These are phyloP conservation scores for Lobophora halterata DNA, from an alignment of 2,888 invertebrate genomes.

Conservation along the genomic window DNA sequence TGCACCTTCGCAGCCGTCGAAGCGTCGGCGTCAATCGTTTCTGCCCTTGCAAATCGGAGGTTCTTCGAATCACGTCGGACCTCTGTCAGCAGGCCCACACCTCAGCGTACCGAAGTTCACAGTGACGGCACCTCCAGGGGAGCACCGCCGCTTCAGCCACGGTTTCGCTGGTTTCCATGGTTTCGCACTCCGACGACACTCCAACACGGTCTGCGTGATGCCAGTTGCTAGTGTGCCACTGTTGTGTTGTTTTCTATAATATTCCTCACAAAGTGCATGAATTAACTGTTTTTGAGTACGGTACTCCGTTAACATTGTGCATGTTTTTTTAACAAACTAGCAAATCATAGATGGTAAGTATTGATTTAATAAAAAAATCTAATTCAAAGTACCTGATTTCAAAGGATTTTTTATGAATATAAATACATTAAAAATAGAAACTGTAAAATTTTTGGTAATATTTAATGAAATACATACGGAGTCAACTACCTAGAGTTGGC, in stretches of 20 bases:
- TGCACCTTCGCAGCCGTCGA: conserved; percentile 41
- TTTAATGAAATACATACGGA: no score
- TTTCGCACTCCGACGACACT: conserved; percentile 85
- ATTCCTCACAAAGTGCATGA: conserved; percentile 29
- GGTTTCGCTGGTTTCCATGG: conserved; percentile 79
- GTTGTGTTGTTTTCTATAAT: conserved; percentile 38
- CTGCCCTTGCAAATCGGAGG: conserved; percentile 78
- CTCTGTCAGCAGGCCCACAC: conserved; percentile 74
- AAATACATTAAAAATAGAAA: no score
- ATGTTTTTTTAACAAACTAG: conserved; percentile 15
- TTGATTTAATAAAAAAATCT: background rate
- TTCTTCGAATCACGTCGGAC: conserved; percentile 47
- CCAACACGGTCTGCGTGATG: conserved; percentile 83
- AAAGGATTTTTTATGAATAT: no score
- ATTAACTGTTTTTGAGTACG: conserved; percentile 16
- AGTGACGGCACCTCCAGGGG: conserved; percentile 77
- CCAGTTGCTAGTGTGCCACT: conserved; percentile 52
- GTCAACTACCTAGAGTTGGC: no score
- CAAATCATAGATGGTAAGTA: background rate
- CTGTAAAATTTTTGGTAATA: no score
- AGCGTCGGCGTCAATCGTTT: conserved; percentile 80
- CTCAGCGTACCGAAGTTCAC: conserved; percentile 77
- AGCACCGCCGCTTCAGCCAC: conserved; percentile 76
- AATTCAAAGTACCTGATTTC: no score
- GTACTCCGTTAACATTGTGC: conserved; percentile 29